These are phyloP conservation scores for Gambusia yucatana DNA, from an alignment of 2,797 vertebrate species.

Conservation along the genomic window DNA sequence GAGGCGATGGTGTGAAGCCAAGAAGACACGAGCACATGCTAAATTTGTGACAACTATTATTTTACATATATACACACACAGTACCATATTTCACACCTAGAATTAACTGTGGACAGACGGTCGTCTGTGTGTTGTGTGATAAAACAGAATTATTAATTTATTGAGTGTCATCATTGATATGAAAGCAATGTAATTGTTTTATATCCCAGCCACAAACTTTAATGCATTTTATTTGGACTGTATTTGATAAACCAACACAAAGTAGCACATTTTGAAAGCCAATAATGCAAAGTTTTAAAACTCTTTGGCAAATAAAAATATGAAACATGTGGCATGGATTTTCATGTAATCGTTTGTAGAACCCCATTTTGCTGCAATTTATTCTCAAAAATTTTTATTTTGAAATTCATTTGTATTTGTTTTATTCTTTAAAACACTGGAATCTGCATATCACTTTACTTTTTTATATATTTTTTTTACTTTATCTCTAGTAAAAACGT, in stretches of 20 bases:
- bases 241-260: neutral
- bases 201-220: neutral
- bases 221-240: neutral
- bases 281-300: neutral
- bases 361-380: neutral
- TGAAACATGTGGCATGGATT: neutral
- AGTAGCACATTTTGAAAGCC: neutral
- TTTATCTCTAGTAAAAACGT: neutral
- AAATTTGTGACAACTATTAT: slow-evolving; percentile 9
- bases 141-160: neutral
- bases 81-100: neutral
- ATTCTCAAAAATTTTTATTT: neutral
- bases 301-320: neutral
- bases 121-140: neutral
- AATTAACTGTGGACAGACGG: neutral
- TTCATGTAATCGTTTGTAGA: neutral
- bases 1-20: slow-evolving; percentile 48
- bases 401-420: neutral
- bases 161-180: neutral
- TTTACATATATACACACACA: neutral
- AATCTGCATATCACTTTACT: neutral
- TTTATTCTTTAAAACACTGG: neutral
- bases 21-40: slow-evolving; percentile 4
- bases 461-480: neutral
- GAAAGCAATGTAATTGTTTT: neutral